Percentiles rank a stretch among this genome's conserved stretches.
phyloP scores from a whole-genome alignment of 1,140 invertebrate species.

The Pseudachorutes palmiensis region DNA sequence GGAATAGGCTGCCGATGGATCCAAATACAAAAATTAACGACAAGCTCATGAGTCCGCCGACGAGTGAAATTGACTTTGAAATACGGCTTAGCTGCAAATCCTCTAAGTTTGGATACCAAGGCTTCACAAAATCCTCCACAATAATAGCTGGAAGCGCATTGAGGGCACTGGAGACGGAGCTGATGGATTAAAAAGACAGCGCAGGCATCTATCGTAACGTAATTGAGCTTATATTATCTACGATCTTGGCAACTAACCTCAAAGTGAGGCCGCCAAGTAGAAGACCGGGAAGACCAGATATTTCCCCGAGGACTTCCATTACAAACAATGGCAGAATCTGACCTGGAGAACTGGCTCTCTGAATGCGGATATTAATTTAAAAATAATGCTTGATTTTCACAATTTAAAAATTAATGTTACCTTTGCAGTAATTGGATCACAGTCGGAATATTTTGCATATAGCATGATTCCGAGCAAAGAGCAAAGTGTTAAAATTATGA shows the following conservation, averaged over 20 bases:
- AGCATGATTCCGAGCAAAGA: slow-evolving; percentile 58
- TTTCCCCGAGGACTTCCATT: slow-evolving; percentile 46
- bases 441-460: slow-evolving; percentile 47
- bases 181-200: slow-evolving; percentile 39
- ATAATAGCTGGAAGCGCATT: slow-evolving; percentile 23
- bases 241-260: no score
- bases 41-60: slow-evolving; percentile 12
- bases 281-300: slow-evolving; percentile 47
- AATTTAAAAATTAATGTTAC: slow-evolving; percentile 1
- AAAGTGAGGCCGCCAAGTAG: slow-evolving; percentile 52
- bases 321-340: slow-evolving; percentile 49
- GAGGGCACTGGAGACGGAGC: slow-evolving; percentile 40
- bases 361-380: slow-evolving; percentile 5
- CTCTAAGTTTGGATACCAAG: slow-evolving; percentile 1
- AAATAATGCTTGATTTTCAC: not conserved
- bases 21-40: slow-evolving; percentile 14
- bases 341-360: slow-evolving; percentile 41
- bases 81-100: not conserved
- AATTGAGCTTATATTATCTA: not conserved
- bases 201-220: not conserved
- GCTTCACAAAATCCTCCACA: slow-evolving; percentile 17
- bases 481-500: slow-evolving; percentile 59
- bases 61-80: slow-evolving; percentile 1
- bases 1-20: slow-evolving; percentile 10
- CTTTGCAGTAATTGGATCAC: slow-evolving; percentile 44